phyloP scores from a whole-genome alignment of 2,797 vertebrate species.

The Australoheros facetus region DNA sequence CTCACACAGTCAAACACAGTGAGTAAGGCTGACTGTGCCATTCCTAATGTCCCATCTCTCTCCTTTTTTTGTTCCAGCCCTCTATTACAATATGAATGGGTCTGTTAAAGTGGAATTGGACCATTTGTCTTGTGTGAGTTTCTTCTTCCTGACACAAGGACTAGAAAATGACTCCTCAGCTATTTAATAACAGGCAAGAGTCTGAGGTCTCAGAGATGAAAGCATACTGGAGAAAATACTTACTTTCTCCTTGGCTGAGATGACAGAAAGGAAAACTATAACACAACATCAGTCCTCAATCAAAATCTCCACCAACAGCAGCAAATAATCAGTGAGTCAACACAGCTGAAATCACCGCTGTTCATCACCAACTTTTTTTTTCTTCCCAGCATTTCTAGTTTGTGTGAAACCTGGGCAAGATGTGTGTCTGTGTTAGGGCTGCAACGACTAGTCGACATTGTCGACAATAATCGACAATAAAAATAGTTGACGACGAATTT shows the following conservation, averaged over 20 bases:
- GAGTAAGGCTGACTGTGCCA: constrained; percentile 70
- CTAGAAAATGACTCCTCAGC: constrained; percentile 74
- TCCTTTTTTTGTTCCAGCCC: constrained; percentile 69
- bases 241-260: constrained; percentile 36
- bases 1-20: constrained; percentile 51
- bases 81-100: constrained; percentile 81
- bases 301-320: constrained; percentile 24
- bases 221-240: constrained; percentile 44
- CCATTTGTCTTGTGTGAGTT: constrained; percentile 80
- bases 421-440: not conserved
- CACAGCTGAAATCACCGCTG: constrained; percentile 14
- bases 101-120: constrained; percentile 77
- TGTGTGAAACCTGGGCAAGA: constrained; percentile 29
- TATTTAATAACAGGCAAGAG: constrained; percentile 64
- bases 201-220: constrained; percentile 57
- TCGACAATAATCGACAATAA: no score
- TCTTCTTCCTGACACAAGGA: constrained; percentile 63
- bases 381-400: not conserved
- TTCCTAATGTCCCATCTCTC: constrained; percentile 74
- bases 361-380: not conserved
- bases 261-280: constrained; percentile 36
- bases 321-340: constrained; percentile 49
- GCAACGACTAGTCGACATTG: no score
- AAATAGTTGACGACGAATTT: no score
- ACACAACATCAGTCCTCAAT: constrained; percentile 36